Evolutionary conservation across 2,113 vertebrate genomes (phyloP).

Genomic region (Trematocara zebra): DNA sequence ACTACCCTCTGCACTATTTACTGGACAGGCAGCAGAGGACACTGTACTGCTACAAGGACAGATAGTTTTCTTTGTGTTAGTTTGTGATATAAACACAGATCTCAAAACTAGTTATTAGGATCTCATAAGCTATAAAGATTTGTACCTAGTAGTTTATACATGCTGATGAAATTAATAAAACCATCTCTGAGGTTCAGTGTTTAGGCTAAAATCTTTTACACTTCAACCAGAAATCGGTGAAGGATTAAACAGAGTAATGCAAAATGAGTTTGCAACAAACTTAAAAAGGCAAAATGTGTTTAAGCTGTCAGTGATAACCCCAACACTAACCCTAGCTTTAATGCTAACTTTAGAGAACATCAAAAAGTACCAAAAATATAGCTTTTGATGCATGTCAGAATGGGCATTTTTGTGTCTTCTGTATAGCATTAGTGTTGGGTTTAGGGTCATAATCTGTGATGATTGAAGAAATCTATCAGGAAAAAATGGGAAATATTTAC

Average conservation of each 20-base stretch:
- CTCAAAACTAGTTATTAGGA: background rate
- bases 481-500: background rate
- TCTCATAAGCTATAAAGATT: fast-evolving
- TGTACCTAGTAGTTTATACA: background rate
- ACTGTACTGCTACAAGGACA: background rate
- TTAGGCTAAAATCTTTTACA: background rate
- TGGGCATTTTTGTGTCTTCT: background rate
- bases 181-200: background rate
- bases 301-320: background rate
- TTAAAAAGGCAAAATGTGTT: background rate
- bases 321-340: background rate
- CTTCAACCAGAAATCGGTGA: background rate
- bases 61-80: background rate
- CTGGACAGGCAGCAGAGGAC: background rate
- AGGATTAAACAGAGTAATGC: background rate
- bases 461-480: background rate
- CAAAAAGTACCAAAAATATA: background rate
- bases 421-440: background rate
- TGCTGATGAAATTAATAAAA: background rate
- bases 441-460: background rate
- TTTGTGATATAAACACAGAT: background rate
- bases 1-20: background rate
- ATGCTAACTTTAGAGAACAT: background rate
- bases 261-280: background rate
- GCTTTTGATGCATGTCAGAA: background rate